These are phyloP conservation scores for Ephydatia muelleri DNA, from an alignment of 37 sponge, comb jelly and placozoan genomes.

Conservation along the genomic window DNA sequence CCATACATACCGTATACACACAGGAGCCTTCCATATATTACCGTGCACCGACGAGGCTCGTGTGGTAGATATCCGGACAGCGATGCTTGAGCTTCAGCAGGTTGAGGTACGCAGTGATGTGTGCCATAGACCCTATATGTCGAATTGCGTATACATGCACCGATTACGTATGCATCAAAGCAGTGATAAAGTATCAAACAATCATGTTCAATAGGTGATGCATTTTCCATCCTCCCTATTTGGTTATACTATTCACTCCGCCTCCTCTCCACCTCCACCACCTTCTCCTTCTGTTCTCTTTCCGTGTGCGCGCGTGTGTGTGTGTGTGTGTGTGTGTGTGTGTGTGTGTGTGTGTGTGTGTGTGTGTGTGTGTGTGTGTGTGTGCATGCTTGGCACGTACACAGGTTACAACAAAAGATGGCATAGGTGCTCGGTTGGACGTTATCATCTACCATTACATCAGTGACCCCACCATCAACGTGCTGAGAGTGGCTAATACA, in stretches of 20 bases:
- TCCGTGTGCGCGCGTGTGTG: too few species aligned
- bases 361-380: slow-evolving; percentile 26
- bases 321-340: slow-evolving; percentile 23
- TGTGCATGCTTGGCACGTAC: background rate
- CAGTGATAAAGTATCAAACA: too few species aligned
- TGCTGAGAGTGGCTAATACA: background rate
- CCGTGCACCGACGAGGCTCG: background rate
- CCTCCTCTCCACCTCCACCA: too few species aligned
- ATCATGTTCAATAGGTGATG: too few species aligned
- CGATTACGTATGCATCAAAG: too few species aligned
- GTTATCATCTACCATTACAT: background rate
- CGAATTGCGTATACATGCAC: too few species aligned
- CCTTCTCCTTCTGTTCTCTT: too few species aligned
- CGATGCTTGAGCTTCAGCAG: background rate
- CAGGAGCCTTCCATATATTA: background rate
- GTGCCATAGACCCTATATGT: too few species aligned
- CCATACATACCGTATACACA: too few species aligned
- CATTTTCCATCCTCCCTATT: too few species aligned
- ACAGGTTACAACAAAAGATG: background rate
- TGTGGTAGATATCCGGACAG: slow-evolving; percentile 1
- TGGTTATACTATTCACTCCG: too few species aligned
- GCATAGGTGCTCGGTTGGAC: background rate
- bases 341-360: slow-evolving; percentile 21
- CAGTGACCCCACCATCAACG: background rate
- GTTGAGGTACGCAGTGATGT: too few species aligned